Conservation (phyloP, 2,113 vertebrate genomes). For the Petrocephalus zakoni region DNA sequence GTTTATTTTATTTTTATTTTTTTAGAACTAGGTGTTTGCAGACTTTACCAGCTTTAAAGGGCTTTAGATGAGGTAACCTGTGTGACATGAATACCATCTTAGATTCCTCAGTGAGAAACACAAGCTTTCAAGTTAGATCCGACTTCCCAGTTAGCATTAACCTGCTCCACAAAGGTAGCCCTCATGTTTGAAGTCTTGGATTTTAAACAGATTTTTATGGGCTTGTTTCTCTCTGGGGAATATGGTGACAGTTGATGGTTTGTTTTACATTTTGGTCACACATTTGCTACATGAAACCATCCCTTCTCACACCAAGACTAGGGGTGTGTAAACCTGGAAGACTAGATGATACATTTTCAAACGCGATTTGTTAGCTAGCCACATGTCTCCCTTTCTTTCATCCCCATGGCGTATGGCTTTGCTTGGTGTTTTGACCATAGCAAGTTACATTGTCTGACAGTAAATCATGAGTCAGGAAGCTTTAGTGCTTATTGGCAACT, state of each 20-base stretch:
- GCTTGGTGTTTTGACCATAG: neutral
- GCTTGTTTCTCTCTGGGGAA: neutral
- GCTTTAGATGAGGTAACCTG: neutral
- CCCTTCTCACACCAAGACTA: neutral
- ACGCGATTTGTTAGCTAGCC: neutral
- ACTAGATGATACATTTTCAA: neutral
- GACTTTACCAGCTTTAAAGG: neutral
- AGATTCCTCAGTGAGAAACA: neutral
- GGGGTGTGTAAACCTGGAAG: neutral
- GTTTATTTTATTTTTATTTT: too few relatives aligned
- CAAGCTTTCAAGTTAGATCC: neutral
- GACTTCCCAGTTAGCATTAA: neutral
- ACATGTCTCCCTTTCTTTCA: neutral
- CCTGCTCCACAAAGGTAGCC: neutral
- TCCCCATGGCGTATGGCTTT: neutral
- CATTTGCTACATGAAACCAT: neutral
- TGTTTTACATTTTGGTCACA: neutral
- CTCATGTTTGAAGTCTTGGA: neutral
- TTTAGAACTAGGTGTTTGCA: neutral
- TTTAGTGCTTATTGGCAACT: neutral
- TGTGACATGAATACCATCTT: neutral
- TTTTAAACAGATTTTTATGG: neutral
- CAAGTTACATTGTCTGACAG: neutral
- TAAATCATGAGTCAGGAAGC: neutral
- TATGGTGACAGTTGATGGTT: neutral